Evolutionary conservation across 2,888 invertebrate species (phyloP), one percentile per base, ranked within the genome.

Genomic region (Drosophila meridionalis): DNA sequence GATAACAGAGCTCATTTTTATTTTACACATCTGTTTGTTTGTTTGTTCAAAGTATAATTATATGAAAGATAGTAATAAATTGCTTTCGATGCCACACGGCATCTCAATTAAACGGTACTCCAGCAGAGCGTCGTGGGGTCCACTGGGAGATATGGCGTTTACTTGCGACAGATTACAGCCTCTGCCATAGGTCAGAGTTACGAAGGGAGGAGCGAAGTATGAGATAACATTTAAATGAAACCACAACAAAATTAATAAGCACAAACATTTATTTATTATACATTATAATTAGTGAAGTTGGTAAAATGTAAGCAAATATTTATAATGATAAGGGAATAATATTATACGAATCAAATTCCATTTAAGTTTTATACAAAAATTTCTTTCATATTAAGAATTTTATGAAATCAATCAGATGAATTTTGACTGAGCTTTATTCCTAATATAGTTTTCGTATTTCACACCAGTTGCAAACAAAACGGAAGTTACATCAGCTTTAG

Each of bases 171-270:
- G 77, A 78, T 77, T 74, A 58, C 66, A 63, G 63, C 7, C 45
- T 67, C 45, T 50, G 58, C 14, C 64, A 68, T 57, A 71, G 68
- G 76, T 76, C 72, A 77, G 61, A 67, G 64, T 65, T 73, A 73
- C 32, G 9, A 55, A 63, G 38, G 52, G 58, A 28, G 43, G 52
- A 50, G 59, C 43, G 30, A 42, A 55, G 40, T 42, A 36, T 47
- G 20, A 34, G 36, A 48, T 40, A 26, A 45, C 45, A 64, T 36
- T 36, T 52, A 40, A 52, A 28, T 9, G 32, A n/a, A 56, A 26
- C 3, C n/a, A 48, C 48, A 34, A 6, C 30, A 36, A 36, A 36
- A 43, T 42, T 43, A 20, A 52, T 28, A 43, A 36, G 43, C 7
- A 42, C 8, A 42, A 56, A 32, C 14, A 42, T 4, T 42, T 30